Evolutionary conservation across 30 jellyfish, hydroid and myxozoan species (phyloP).

Genomic region (Mastigias papua): DNA sequence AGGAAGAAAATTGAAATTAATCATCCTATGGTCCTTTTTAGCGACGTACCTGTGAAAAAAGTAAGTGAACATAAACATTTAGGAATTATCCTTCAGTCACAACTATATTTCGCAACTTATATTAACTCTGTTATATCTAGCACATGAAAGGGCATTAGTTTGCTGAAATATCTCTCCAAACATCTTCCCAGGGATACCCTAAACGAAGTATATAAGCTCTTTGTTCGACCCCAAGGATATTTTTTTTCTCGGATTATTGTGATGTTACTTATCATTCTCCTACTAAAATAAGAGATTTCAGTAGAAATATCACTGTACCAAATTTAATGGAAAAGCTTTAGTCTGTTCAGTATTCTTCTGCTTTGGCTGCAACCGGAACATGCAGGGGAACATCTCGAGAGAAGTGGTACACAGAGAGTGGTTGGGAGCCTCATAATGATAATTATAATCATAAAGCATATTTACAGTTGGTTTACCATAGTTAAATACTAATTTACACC

Average conservation of each 20-base stretch:
- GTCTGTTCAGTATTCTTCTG: not conserved
- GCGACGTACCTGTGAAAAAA: not conserved
- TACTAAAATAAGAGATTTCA: not conserved
- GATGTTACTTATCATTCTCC: not conserved
- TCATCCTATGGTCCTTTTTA: not conserved
- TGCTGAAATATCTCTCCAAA: not conserved
- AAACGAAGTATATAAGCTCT: not conserved
- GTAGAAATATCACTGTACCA: not conserved
- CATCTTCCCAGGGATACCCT: not conserved
- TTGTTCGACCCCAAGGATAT: not conserved
- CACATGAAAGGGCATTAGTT: not conserved
- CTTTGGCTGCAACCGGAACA: not conserved
- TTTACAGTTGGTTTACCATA: too few species aligned
- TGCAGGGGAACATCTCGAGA: not conserved
- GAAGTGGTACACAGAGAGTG: not conserved
- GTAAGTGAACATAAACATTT: not conserved
- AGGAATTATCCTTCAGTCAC: not conserved
- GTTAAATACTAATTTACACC: too few species aligned
- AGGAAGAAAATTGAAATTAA: not conserved
- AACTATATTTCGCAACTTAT: not conserved
- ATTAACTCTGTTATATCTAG: not conserved
- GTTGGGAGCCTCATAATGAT: not conserved
- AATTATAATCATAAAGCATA: too few species aligned
- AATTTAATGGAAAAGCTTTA: not conserved
- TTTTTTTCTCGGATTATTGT: not conserved